Conservation (phyloP, 2,113 vertebrate genomes). For the Cyanoramphus novaezelandiae region DNA sequence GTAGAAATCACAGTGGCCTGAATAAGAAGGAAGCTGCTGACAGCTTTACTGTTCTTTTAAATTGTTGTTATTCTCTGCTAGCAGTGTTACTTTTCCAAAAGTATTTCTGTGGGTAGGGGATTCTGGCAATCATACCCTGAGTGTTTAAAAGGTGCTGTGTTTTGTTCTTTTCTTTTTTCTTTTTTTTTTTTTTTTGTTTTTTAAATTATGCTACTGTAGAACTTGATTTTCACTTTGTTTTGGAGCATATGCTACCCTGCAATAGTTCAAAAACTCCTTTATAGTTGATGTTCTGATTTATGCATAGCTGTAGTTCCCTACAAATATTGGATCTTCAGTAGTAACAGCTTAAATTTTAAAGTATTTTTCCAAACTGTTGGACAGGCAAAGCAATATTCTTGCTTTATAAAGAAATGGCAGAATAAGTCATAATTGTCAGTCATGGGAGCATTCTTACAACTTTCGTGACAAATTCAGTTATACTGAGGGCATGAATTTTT, state of each 20-base stretch:
- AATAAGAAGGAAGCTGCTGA: background rate
- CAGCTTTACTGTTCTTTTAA: slow-evolving; percentile 1
- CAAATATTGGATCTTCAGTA: background rate
- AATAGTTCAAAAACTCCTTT: background rate
- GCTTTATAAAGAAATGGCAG: background rate
- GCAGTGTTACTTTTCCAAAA: background rate
- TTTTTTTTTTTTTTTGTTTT: no score
- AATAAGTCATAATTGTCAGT: background rate
- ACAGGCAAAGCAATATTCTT: background rate
- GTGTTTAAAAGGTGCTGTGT: background rate
- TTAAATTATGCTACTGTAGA: background rate
- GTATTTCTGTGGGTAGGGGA: background rate
- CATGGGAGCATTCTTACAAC: background rate
- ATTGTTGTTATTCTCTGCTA: background rate
- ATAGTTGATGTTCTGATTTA: background rate
- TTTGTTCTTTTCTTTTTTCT: background rate
- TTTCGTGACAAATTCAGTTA: background rate
- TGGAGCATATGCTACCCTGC: background rate
- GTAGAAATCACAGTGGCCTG: background rate
- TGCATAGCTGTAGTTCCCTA: background rate
- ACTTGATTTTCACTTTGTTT: background rate
- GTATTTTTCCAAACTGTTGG: background rate
- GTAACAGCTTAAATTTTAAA: background rate
- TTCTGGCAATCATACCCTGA: background rate
- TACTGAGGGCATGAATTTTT: background rate